Base-by-base conservation (phyloP, 1,140 invertebrate genomes). In the Pectinophora gossypiella region DNA sequence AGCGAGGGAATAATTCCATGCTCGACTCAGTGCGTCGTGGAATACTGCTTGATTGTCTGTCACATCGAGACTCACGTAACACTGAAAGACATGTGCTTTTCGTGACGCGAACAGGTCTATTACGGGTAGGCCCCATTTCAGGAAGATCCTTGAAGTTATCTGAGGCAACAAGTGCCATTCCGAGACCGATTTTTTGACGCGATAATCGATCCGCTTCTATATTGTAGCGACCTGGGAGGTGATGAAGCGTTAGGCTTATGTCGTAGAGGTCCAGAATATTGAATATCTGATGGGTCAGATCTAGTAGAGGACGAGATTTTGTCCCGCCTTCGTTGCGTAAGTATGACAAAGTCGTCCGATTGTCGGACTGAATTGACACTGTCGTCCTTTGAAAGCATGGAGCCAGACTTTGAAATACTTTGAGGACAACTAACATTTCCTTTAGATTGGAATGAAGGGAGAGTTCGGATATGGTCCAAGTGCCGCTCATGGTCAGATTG, bases 381-480 rank as follows among this genome's bases (percentile, higher is more conserved):
- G 38, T 21, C 32, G 21, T 51, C 42, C 32, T 43, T 35, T 10
- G 10, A 12, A 73, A 21, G 1, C 13, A 5, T 20, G 47, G 48
- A 22, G 23, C 42, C 38, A 16, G 38, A 18, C 6, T 51, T 49
- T 57, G 18, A 7, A 71, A 32, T 9, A 53, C 60, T 13, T 46
- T 13, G 9, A 48, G 44, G 1, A 76, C 55, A 10, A 61, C 55
- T 36, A 54, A 62, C 44, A 74, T 48, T 40, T 74, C 68, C 36
- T 72, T 72, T 9, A 35, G 13, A 23, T 74, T 74, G 16, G 54
- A 54, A 54, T 74, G 71, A 56, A 55, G 59, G 7, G 9, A 51
- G 27, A 2, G 52, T 51, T 21, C 52, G 22, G n/a, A 3, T 16
- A 15, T 62, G 55, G 15, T 56, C 22, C 36, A 50, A 20, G 40